These are phyloP conservation scores for Drosophila sordidula DNA, from an alignment of 2,888 invertebrate genomes.

Conservation along the genomic window DNA sequence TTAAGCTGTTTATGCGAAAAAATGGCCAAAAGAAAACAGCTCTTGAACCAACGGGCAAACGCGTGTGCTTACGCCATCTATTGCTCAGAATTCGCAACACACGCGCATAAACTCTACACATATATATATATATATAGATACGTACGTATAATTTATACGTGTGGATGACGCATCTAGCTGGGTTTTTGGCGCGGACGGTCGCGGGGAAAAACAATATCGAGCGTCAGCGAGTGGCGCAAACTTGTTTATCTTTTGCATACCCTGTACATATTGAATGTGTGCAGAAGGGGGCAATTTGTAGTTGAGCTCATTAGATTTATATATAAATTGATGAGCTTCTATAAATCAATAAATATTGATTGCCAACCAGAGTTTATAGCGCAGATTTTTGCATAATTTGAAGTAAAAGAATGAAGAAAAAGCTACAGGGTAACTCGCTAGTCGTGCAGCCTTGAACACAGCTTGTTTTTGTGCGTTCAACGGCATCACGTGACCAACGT, in stretches of 20 bases:
- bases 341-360: too few relatives aligned
- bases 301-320: background rate
- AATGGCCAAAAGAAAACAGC: constrained; percentile 4
- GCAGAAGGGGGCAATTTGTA: too few relatives aligned
- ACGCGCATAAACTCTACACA: constrained; percentile 4
- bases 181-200: background rate
- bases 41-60: background rate
- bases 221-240: constrained; percentile 44
- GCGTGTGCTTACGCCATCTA: constrained; percentile 43
- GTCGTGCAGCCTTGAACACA: background rate
- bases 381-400: too few relatives aligned
- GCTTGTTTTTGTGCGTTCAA: background rate
- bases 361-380: too few relatives aligned
- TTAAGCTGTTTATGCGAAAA: constrained; percentile 69
- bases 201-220: constrained; percentile 24
- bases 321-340: too few relatives aligned
- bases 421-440: background rate
- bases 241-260: constrained; percentile 34
- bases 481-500: constrained; percentile 49
- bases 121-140: constrained; percentile 1
- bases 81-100: constrained; percentile 30
- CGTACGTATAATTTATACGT: background rate
- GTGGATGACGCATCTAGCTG: constrained; percentile 27
- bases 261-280: background rate
- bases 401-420: too few relatives aligned